A percentile compares a stretch with the other conserved stretches of the same genome.
These are phyloP conservation scores for Dipodomys merriami DNA, from an alignment of 2,113 vertebrate species.

Conservation along the genomic window DNA sequence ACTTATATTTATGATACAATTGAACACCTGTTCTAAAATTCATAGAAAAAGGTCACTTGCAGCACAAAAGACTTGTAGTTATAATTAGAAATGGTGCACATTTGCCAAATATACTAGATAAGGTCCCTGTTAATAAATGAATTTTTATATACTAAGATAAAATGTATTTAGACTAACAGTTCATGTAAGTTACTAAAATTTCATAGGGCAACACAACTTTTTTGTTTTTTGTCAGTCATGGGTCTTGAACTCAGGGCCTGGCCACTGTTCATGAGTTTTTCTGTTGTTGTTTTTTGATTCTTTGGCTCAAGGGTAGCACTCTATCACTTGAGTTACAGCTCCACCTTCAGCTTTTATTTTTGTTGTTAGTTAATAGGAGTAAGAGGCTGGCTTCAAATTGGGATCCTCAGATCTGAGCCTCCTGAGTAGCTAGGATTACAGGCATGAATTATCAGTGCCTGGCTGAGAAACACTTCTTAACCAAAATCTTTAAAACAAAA, in stretches of 20 bases:
- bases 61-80: not conserved
- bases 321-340: too few relatives aligned
- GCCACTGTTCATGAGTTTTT: too few relatives aligned
- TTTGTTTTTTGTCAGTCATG: too few relatives aligned
- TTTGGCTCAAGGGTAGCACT: too few relatives aligned
- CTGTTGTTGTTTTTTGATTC: too few relatives aligned
- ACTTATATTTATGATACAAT: not conserved
- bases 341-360: too few relatives aligned
- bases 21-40: not conserved
- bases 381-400: too few relatives aligned
- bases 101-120: not conserved
- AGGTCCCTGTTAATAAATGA: not conserved
- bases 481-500: conserved; percentile 38
- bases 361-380: too few relatives aligned
- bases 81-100: not conserved
- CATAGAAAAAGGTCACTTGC: not conserved
- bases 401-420: too few relatives aligned
- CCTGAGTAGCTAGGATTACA: too few relatives aligned
- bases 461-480: not conserved
- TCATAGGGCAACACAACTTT: not conserved
- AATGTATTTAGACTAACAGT: not conserved
- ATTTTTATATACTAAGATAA: not conserved
- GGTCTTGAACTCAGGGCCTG: too few relatives aligned
- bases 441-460: too few relatives aligned
- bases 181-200: conserved; percentile 24